Evolutionary conservation across 2,113 vertebrate species (phyloP).

Genomic region (Bothrops jararaca): DNA sequence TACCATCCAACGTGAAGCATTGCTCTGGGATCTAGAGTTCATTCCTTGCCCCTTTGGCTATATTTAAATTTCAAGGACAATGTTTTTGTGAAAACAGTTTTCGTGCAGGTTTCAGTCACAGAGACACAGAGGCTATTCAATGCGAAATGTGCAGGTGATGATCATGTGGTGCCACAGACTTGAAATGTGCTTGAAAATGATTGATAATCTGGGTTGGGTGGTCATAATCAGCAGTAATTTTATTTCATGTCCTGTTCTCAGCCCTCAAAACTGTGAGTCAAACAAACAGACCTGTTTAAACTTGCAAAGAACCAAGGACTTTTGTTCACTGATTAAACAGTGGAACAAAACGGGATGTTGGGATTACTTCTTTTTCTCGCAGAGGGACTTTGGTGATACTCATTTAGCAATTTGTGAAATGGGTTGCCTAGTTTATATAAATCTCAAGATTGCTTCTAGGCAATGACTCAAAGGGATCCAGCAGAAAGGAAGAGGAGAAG

Average conservation of each 20-base stretch:
- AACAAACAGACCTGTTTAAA: constrained; percentile 2
- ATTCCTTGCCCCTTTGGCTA: neutral
- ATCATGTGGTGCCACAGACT: neutral
- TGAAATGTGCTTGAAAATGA: neutral
- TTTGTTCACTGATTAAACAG: neutral
- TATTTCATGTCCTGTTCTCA: constrained; percentile 2
- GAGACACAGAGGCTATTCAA: neutral
- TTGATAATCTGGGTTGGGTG: neutral
- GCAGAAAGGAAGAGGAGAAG: neutral
- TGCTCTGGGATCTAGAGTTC: neutral
- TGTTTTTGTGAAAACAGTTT: neutral
- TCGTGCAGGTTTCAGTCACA: neutral
- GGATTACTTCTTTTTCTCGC: neutral
- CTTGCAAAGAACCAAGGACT: neutral
- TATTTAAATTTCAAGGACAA: neutral
- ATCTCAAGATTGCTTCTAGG: neutral
- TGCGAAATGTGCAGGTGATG: neutral
- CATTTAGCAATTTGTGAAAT: neutral
- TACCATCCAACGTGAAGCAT: neutral
- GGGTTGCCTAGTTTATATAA: neutral
- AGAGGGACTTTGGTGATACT: neutral
- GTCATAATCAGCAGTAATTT: neutral
- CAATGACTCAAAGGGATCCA: neutral
- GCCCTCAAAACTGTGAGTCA: neutral
- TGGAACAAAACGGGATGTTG: neutral